A percentile compares a stretch with the other conserved stretches of the same genome.
Evolutionary conservation across 2,797 vertebrate genomes (phyloP).

Genomic region (Schizopygopsis malacanthus): DNA sequence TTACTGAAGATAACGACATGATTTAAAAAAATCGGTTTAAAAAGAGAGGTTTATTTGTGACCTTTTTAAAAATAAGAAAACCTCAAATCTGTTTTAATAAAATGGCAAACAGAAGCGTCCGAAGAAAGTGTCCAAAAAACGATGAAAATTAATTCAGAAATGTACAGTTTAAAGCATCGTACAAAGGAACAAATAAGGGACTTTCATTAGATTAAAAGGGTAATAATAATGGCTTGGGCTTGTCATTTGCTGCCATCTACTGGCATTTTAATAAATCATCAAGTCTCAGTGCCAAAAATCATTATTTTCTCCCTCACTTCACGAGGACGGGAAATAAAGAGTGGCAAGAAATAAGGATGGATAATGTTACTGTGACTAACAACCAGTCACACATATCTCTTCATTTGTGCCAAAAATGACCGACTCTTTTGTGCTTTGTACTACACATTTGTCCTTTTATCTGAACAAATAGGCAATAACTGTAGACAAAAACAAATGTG

Average conservation of each 20-base stretch:
- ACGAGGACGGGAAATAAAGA: neutral
- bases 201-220: neutral
- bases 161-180: neutral
- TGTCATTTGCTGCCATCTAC: conserved; percentile 59
- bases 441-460: neutral
- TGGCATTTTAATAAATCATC: conserved; percentile 1
- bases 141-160: neutral
- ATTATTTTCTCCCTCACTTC: neutral
- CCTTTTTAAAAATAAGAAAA: neutral
- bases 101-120: neutral
- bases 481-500: neutral
- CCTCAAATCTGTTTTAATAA: neutral
- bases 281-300: neutral
- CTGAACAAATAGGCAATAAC: neutral
- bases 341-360: neutral
- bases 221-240: neutral
- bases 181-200: neutral
- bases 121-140: neutral
- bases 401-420: neutral
- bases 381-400: neutral
- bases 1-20: neutral
- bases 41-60: neutral
- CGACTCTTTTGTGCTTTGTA: neutral
- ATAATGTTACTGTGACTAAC: neutral
- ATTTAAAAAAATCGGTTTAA: neutral